These are phyloP conservation scores for Lynx canadensis DNA, from an alignment of 2,113 vertebrate species.

Conservation along the genomic window DNA sequence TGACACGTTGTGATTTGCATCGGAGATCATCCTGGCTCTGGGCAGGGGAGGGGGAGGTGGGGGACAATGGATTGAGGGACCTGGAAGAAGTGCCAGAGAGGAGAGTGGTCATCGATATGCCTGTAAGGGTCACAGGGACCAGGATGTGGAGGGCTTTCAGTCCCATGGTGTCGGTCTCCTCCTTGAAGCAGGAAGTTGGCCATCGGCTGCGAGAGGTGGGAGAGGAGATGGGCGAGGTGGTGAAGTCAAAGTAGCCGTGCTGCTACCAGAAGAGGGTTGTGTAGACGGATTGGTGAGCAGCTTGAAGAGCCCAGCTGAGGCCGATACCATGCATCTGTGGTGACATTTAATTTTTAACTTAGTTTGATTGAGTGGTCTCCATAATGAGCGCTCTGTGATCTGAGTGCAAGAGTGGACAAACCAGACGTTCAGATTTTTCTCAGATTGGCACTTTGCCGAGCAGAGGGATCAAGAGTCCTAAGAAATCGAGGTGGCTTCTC, in stretches of 20 bases:
- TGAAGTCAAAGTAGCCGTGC: background rate
- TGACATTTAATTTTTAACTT: background rate
- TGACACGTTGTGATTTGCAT: background rate
- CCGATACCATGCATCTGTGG: background rate
- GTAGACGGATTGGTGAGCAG: background rate
- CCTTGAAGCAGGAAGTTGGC: background rate
- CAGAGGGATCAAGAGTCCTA: background rate
- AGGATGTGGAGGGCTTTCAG: background rate
- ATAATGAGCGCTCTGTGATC: background rate
- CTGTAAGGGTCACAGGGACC: background rate
- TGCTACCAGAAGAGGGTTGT: background rate
- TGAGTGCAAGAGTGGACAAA: background rate
- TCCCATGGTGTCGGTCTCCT: background rate
- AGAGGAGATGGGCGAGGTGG: background rate
- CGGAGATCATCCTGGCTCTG: background rate
- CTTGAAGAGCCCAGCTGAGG: background rate
- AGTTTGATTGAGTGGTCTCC: background rate
- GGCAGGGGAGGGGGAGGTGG: too few species aligned
- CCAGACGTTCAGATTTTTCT: background rate
- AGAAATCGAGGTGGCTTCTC: background rate
- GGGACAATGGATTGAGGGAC: background rate
- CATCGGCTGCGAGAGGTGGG: background rate
- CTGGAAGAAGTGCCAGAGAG: background rate
- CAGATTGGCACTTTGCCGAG: background rate
- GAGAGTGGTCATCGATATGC: too few species aligned